Evolutionary conservation across 2,888 invertebrate genomes (phyloP).

Genomic region (Malacosoma neustria): DNA sequence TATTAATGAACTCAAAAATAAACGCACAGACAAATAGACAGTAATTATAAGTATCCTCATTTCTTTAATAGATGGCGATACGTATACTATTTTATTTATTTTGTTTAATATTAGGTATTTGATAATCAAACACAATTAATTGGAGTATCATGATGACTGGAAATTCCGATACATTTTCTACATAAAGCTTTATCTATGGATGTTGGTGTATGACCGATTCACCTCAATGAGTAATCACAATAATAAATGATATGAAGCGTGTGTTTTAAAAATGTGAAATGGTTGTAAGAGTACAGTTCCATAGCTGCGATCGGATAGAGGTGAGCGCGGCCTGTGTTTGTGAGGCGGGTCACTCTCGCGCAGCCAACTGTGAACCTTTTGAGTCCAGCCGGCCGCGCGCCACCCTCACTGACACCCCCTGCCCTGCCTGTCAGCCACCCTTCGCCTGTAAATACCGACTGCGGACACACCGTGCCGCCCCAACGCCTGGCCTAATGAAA

Average conservation of each 20-base stretch:
- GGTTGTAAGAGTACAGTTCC: constrained; percentile 35
- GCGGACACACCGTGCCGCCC: constrained; percentile 63
- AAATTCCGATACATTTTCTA: background rate
- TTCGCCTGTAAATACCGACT: constrained; percentile 45
- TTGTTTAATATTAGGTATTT: too few relatives aligned
- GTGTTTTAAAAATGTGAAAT: constrained; percentile 24
- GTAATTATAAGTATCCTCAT: background rate
- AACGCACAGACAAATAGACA: too few relatives aligned
- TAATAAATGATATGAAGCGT: background rate
- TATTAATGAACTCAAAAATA: too few relatives aligned
- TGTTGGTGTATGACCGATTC: background rate
- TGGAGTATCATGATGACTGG: background rate
- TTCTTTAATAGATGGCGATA: background rate
- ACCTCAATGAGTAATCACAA: background rate
- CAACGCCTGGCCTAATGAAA: constrained; percentile 71
- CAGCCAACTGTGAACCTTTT: constrained; percentile 72
- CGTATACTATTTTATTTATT: too few relatives aligned
- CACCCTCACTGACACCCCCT: constrained; percentile 19
- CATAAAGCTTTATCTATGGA: background rate
- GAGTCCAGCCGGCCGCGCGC: constrained; percentile 59
- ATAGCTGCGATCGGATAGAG: constrained; percentile 40
- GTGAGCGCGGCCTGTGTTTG: constrained; percentile 53
- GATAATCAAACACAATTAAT: background rate
- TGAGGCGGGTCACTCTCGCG: constrained; percentile 72
- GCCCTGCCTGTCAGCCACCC: constrained; percentile 14